phyloP scores from a whole-genome alignment of 1,140 invertebrate species.

The Nasonia giraulti region DNA sequence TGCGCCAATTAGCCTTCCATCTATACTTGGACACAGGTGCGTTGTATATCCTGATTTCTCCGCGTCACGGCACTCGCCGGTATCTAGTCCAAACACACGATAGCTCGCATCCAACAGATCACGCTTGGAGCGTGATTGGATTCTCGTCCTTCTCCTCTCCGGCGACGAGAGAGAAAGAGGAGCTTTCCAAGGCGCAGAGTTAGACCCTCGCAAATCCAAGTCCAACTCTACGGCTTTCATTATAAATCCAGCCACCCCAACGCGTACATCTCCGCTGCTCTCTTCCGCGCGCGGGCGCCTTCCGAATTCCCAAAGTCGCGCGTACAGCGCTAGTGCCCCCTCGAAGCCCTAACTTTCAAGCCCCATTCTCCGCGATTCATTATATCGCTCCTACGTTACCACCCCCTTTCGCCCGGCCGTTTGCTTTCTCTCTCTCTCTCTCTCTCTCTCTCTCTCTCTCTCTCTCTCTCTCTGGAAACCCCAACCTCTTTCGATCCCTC shows the following conservation, averaged over 20 bases:
- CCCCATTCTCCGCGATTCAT: constrained; percentile 57
- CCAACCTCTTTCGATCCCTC: constrained; percentile 38
- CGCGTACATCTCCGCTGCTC: constrained; percentile 13
- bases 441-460: too few species aligned
- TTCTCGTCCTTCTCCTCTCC: constrained; percentile 56
- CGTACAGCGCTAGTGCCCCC: constrained; percentile 49
- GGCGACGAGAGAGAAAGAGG: constrained; percentile 5
- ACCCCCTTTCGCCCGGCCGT: constrained; percentile 33
- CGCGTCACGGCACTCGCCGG: constrained; percentile 17
- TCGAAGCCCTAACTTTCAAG: constrained; percentile 70
- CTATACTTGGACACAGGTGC: constrained; percentile 26
- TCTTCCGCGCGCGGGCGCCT: constrained; percentile 34
- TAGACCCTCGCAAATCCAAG: constrained; percentile 70
- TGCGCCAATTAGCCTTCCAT: constrained; percentile 32
- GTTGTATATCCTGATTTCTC: constrained; percentile 35
- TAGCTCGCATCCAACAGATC: constrained; percentile 72
- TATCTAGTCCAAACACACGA: constrained; percentile 41
- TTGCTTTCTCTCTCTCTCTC: neutral
- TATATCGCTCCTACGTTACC: constrained; percentile 51
- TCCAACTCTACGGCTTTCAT: constrained; percentile 72
- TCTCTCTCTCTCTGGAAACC: neutral
- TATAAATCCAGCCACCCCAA: constrained; percentile 69
- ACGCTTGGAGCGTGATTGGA: constrained; percentile 68
- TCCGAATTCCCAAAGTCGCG: constrained; percentile 46
- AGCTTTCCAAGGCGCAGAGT: constrained; percentile 31